A percentile compares a stretch with the other conserved stretches of the same genome.
Conservation (phyloP, 2,888 invertebrate genomes). For the Osmoderma eremita region DNA sequence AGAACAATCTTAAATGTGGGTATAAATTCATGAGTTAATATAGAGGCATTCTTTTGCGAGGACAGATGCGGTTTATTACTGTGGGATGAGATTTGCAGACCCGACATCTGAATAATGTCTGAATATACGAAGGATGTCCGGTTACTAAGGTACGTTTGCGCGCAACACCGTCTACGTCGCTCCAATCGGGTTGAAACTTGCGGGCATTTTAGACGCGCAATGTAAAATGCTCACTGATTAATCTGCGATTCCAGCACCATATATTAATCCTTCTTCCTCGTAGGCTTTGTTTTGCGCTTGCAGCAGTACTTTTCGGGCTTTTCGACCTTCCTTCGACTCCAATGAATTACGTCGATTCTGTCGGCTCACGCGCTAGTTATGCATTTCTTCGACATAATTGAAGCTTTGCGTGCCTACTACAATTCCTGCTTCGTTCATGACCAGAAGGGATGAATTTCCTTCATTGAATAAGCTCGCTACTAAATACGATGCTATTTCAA, state of each 20-base stretch:
- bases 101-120: too few species aligned
- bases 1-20: too few species aligned
- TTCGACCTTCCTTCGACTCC: conserved; percentile 40
- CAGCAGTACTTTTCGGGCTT: conserved; percentile 21
- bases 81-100: too few species aligned
- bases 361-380: conserved; percentile 24
- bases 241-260: conserved; percentile 19
- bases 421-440: conserved; percentile 31
- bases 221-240: neutral
- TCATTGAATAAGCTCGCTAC: conserved; percentile 39
- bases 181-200: too few species aligned
- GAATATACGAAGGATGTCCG: too few species aligned
- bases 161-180: too few species aligned
- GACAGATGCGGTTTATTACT: too few species aligned
- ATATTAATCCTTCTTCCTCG: conserved; percentile 28
- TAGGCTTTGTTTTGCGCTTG: conserved; percentile 13
- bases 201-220: too few species aligned
- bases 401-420: conserved; percentile 2
- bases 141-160: too few species aligned
- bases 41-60: too few species aligned
- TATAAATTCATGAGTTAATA: too few species aligned
- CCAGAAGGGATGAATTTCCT: conserved; percentile 36
- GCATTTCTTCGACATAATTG: neutral
- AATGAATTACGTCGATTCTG: conserved; percentile 34
- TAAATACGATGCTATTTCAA: conserved; percentile 38